These are phyloP conservation scores for Cathartes aura DNA, from an alignment of 2,113 vertebrate species.

Conservation along the genomic window DNA sequence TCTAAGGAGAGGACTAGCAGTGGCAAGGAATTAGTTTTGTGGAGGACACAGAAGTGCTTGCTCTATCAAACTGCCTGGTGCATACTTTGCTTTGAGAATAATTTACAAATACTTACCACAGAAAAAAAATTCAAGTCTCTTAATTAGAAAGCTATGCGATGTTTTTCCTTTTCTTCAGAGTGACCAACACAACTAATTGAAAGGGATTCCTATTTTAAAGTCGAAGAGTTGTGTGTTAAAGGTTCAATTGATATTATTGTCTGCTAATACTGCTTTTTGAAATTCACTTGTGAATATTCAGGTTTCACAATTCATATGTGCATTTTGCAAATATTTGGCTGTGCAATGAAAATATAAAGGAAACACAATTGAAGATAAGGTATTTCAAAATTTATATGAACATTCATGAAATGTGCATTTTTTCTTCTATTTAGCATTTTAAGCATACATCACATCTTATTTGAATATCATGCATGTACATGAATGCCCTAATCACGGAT, in stretches of 20 bases:
- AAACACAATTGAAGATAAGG: not conserved
- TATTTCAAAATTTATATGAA: not conserved
- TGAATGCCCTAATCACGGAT: not conserved
- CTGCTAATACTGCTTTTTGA: not conserved
- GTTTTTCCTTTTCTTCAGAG: not conserved
- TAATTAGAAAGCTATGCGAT: not conserved
- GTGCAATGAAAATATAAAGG: not conserved
- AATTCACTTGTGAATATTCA: not conserved
- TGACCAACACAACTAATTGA: not conserved
- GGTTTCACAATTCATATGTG: not conserved
- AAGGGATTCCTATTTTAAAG: not conserved
- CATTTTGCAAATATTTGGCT: not conserved
- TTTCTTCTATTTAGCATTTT: not conserved
- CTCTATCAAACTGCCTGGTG: not conserved
- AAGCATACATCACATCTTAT: not conserved
- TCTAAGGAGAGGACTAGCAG: not conserved
- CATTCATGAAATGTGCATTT: not conserved
- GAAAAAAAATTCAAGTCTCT: not conserved
- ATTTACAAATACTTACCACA: not conserved
- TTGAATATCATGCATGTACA: not conserved
- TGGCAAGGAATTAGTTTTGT: not conserved
- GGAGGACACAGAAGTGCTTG: not conserved
- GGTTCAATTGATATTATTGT: not conserved
- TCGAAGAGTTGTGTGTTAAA: not conserved
- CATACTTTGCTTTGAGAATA: not conserved